Evolutionary conservation across 2,888 invertebrate species (phyloP), one percentile per base, ranked within the genome.

Genomic region (Acheta domesticus): DNA sequence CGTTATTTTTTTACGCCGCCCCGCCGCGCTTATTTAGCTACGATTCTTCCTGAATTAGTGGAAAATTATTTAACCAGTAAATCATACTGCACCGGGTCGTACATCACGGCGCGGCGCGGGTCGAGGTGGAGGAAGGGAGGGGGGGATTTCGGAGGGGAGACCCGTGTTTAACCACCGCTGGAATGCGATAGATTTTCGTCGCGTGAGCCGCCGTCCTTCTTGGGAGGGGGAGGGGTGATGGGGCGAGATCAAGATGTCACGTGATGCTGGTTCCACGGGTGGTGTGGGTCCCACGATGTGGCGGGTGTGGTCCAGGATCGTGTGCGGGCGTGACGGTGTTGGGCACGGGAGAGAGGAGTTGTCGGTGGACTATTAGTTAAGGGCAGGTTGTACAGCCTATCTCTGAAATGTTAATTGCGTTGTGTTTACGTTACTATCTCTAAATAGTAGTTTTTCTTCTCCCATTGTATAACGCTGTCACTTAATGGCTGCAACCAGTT

Each of bases 11-110:
- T n/a, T n/a, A 14, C 62, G 14, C n/a, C 62, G 14, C 62, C 62
- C 62, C 62, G 62, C 62, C n/a, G 62, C n/a, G 62, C 62, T 62
- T 62, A 62, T 62, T 62, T 62, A 62, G 62, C 62, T 62, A n/a
- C n/a, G 62, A 62, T 62, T 62, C 62, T 62, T 62, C n/a, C 62
- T 62, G 62, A 62, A 62, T 62, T 62, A 62, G 62, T 62, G 62
- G 62, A 62, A 62, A 62, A 62, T 62, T 62, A 62, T 62, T 62
- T 62, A 62, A 62, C 11, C 62, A 5, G n/a, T 62, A 62, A 62
- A 62, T 62, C 62, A 62, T 62, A 62, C 62, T 2, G 16, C 16
- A 62, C 16, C 16, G n/a, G 62, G 62, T 62, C 14, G 62, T 62
- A 62, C 16, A 62, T 62, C 62, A 19, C n/a, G 36, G 8, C 36